Evolutionary conservation across 2,888 invertebrate species (phyloP).

Genomic region (Eudemis profundana): DNA sequence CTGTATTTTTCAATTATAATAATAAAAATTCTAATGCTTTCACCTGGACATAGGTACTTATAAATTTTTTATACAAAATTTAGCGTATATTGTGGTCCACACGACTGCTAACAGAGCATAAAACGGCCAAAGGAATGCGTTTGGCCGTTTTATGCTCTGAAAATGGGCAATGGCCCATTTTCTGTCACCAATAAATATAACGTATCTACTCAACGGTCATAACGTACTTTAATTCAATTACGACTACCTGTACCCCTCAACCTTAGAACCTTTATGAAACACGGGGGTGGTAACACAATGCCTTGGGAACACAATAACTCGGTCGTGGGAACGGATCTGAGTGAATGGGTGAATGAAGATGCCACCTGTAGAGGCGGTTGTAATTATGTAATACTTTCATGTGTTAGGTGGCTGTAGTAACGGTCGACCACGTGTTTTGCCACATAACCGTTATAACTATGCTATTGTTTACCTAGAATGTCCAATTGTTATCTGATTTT

Average conservation of each 20-base stretch:
- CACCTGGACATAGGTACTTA: too few relatives aligned
- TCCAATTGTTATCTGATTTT: too few relatives aligned
- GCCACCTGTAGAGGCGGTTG: slow-evolving; percentile 68
- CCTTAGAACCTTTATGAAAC: slow-evolving; percentile 66
- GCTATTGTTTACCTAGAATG: slow-evolving; percentile 4
- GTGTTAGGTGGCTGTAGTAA: slow-evolving; percentile 12
- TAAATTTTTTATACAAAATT: too few relatives aligned
- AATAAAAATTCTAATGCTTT: too few relatives aligned
- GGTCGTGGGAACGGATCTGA: slow-evolving; percentile 73
- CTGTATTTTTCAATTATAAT: too few relatives aligned
- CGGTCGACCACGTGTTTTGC: slow-evolving; percentile 21
- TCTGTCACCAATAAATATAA: slow-evolving; percentile 14
- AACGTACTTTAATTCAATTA: slow-evolving; percentile 62
- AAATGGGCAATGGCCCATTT: too few relatives aligned
- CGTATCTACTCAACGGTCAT: slow-evolving; percentile 63
- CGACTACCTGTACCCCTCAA: slow-evolving; percentile 76
- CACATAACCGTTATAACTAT: slow-evolving; percentile 18
- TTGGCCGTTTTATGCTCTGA: too few relatives aligned
- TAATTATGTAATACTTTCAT: slow-evolving; percentile 35
- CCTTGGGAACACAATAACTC: slow-evolving; percentile 58
- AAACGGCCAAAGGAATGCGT: not conserved
- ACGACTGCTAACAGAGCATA: not conserved
- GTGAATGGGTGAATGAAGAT: slow-evolving; percentile 62
- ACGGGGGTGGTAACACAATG: slow-evolving; percentile 68
- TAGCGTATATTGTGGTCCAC: too few relatives aligned